Conservation (phyloP, 2,797 vertebrate species). For the Poecilia wingei region DNA sequence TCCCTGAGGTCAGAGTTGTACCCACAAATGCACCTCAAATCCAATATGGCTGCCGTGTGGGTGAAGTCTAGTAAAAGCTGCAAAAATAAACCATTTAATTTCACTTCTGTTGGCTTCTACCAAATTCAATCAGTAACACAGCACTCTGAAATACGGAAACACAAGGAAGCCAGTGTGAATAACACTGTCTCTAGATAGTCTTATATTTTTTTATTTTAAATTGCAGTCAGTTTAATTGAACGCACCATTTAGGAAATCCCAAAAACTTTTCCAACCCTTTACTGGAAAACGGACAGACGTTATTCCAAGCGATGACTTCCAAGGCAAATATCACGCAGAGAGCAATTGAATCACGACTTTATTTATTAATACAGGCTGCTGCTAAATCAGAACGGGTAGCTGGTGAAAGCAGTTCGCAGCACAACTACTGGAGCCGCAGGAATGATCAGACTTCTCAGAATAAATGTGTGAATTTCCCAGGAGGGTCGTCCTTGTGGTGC, state of each 20-base stretch:
- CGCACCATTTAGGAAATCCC: not conserved
- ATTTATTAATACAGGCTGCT: not conserved
- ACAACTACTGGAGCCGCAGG: not conserved
- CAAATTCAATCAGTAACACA: not conserved
- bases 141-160: not conserved
- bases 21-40: not conserved
- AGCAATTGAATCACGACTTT: not conserved
- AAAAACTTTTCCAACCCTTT: not conserved
- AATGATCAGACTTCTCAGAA: not conserved
- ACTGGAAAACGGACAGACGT: not conserved
- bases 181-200: not conserved
- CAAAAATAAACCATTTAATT: not conserved
- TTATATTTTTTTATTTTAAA: not conserved
- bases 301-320: not conserved
- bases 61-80: not conserved
- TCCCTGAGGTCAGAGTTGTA: not conserved
- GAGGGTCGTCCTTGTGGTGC: conserved; percentile 14
- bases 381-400: not conserved
- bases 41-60: not conserved
- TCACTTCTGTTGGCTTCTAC: not conserved
- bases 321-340: not conserved
- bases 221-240: not conserved
- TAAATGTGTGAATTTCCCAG: conserved; percentile 30
- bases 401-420: not conserved
- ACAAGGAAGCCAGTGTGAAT: not conserved